phyloP scores from a whole-genome alignment of 2,888 invertebrate genomes.

The Plutella xylostella region DNA sequence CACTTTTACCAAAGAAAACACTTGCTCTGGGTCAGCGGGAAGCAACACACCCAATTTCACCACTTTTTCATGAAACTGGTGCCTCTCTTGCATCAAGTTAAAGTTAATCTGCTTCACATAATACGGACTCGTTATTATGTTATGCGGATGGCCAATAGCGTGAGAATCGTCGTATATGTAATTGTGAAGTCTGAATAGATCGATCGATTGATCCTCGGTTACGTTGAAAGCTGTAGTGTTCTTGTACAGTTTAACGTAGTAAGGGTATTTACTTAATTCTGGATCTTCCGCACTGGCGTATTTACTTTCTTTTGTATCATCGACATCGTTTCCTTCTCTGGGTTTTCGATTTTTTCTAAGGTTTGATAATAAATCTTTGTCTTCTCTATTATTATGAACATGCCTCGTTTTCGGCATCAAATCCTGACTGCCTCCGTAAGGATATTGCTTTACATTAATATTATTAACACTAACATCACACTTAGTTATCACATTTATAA shows the following conservation, averaged over 20 bases:
- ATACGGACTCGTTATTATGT: slow-evolving; percentile 42
- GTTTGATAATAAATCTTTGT: neutral
- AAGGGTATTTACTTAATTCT: slow-evolving; percentile 39
- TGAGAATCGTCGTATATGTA: slow-evolving; percentile 29
- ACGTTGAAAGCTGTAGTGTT: slow-evolving; percentile 17
- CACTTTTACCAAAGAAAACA: slow-evolving; percentile 74
- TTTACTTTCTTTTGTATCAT: slow-evolving; percentile 35
- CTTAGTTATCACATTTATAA: slow-evolving; percentile 60
- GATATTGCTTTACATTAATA: slow-evolving; percentile 36
- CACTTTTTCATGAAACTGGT: slow-evolving; percentile 49
- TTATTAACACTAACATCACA: slow-evolving; percentile 61
- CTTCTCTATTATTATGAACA: neutral
- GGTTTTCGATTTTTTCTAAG: slow-evolving; percentile 18
- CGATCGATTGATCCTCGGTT: neutral
- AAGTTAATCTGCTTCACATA: slow-evolving; percentile 52
- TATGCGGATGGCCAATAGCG: slow-evolving; percentile 50
- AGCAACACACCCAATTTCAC: slow-evolving; percentile 75
- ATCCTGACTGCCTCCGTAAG: slow-evolving; percentile 17
- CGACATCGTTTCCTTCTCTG: slow-evolving; percentile 27
- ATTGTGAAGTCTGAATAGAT: neutral
- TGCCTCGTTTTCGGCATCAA: neutral
- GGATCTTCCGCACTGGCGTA: slow-evolving; percentile 31
- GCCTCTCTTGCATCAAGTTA: slow-evolving; percentile 43
- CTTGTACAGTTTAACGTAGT: too few species aligned
- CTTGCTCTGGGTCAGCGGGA: slow-evolving; percentile 71